phyloP scores from a whole-genome alignment of 2,113 vertebrate species.

The Tenrec ecaudatus region DNA sequence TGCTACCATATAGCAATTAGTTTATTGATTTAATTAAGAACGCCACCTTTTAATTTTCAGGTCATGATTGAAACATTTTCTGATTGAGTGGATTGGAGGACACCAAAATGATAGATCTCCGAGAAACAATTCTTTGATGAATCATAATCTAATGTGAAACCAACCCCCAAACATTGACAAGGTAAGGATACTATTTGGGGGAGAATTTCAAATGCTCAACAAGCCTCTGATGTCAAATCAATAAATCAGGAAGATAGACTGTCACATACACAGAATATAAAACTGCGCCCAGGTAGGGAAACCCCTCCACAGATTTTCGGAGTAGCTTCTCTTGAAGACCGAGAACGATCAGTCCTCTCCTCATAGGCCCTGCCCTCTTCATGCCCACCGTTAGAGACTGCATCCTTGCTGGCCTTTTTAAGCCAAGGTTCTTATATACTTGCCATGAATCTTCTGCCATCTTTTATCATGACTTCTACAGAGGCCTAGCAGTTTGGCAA shows the following conservation, averaged over 20 bases:
- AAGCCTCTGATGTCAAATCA: constrained; percentile 78
- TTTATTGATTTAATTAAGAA: constrained; percentile 99
- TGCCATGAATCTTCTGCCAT: background rate
- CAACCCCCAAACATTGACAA: constrained; percentile 42
- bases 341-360: background rate
- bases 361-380: background rate
- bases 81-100: constrained; percentile 88
- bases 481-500: background rate
- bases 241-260: constrained; percentile 28
- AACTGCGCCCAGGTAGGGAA: background rate
- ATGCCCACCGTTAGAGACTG: background rate
- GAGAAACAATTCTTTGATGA: constrained; percentile 76
- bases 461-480: background rate
- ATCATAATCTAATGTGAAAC: constrained; percentile 78
- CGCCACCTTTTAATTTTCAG: constrained; percentile 96
- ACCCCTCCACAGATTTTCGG: background rate
- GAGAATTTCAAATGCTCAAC: constrained; percentile 75
- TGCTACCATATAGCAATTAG: constrained; percentile 97
- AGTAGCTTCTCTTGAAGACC: background rate
- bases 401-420: background rate
- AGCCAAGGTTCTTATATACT: background rate
- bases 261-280: background rate
- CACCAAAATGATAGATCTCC: constrained; percentile 84
- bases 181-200: constrained; percentile 70
- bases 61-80: constrained; percentile 92